Evolutionary conservation across 2,113 vertebrate genomes (phyloP), one percentile per base, ranked within the genome.

Genomic region (Ceratotherium simum): DNA sequence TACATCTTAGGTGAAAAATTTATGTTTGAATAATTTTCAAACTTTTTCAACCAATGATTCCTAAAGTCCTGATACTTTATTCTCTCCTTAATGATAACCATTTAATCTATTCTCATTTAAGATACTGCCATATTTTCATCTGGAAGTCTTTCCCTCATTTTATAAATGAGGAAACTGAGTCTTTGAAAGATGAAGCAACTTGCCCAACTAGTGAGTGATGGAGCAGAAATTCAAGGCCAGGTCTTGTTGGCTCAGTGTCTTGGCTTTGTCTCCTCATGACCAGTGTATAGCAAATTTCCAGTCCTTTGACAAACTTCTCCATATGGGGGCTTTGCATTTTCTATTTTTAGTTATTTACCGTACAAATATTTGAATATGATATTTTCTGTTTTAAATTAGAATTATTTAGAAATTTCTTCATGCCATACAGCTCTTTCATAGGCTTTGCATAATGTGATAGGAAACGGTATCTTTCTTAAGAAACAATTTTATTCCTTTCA

Each of bases 301-400:
- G 14, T 67, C 12, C 33, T 93, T 81, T 58, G 67, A 80, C 46
- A 87, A 17, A 84, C 13, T 80, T 70, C 67, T 90, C 12, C 17
- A 48, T 23, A 23, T 12, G 11, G 9, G 11, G 17, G 36, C 46
- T 97, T 92, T 76, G 8, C 20, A 73, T 70, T 89, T 96, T 85
- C 36, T 64, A 10, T 76, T 94, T 89, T 93, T 69, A 84, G 39
- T 83, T 95, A 76, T 78, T 96, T 8, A 17, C 27, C 33, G 7
- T 42, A 70, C 91, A 91, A 54, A 48, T 51, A 79, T 79, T 90
- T 92, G 56, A 90, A 75, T 36, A 82, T 60, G n/a, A 91, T 90
- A 48, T 8, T 78, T 95, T 96, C 6, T n/a, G 79, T 60, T 94
- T 64, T 95, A 84, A 84, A 33, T 65, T 91, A 80, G 33, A 96